Conservation (phyloP, 2,888 invertebrate species). For the Parnassius smintheus region DNA sequence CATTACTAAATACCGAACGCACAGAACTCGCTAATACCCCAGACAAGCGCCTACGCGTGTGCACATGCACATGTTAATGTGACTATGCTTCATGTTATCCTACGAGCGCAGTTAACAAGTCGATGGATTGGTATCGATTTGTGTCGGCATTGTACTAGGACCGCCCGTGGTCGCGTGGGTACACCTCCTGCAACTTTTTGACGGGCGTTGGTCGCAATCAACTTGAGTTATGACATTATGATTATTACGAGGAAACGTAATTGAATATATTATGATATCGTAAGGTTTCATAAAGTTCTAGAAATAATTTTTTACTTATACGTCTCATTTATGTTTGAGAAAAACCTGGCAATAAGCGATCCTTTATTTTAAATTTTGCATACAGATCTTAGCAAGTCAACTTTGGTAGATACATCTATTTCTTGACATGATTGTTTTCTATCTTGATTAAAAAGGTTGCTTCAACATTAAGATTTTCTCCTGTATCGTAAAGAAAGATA, state of each 20-base stretch:
- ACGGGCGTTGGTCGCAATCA: constrained; percentile 16
- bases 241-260: not conserved
- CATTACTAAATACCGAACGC: constrained; percentile 35
- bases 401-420: too few relatives aligned
- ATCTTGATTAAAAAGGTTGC: too few relatives aligned
- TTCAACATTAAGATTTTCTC: too few relatives aligned
- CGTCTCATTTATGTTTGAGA: not conserved
- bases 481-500: too few relatives aligned
- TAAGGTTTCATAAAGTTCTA: too few relatives aligned
- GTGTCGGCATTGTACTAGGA: constrained; percentile 17
- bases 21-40: constrained; percentile 34
- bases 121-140: constrained; percentile 28
- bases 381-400: too few relatives aligned
- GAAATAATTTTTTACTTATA: too few relatives aligned
- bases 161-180: constrained; percentile 25
- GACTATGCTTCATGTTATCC: constrained; percentile 12
- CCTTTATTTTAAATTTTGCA: too few relatives aligned
- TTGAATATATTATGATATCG: not conserved
- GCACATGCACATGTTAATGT: constrained; percentile 2
- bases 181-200: constrained; percentile 12
- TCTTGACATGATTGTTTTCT: too few relatives aligned
- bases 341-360: not conserved
- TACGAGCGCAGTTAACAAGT: constrained; percentile 30
- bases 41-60: constrained; percentile 29
- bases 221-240: constrained; percentile 1